phyloP scores from a whole-genome alignment of 30 jellyfish, hydroid and myxozoan genomes.

The Euphysa ruthae region DNA sequence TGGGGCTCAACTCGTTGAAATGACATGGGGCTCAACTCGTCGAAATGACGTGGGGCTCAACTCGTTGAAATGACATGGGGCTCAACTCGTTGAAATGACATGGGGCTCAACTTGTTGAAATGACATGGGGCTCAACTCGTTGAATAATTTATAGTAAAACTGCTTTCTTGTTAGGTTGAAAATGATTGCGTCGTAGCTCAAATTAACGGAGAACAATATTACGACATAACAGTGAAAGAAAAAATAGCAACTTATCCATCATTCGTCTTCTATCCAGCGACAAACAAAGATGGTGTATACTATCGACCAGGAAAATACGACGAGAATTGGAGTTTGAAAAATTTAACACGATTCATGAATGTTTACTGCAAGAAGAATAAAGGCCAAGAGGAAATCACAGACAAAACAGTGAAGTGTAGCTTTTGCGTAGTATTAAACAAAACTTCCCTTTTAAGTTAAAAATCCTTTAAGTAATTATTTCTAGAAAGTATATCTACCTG shows the following conservation, averaged over 20 bases:
- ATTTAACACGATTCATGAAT: conserved; percentile 67
- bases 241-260: conserved; percentile 87
- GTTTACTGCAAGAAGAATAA: conserved; percentile 53
- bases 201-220: conserved; percentile 66
- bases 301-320: conserved; percentile 89
- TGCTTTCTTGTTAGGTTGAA: conserved; percentile 84
- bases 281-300: conserved; percentile 70
- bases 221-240: conserved; percentile 45
- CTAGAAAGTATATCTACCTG: too few relatives aligned
- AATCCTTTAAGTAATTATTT: too few relatives aligned
- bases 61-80: too few relatives aligned
- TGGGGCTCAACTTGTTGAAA: too few relatives aligned
- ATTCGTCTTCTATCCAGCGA: conserved; percentile 56
- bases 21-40: too few relatives aligned
- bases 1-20: too few relatives aligned
- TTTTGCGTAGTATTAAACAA: too few relatives aligned
- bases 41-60: too few relatives aligned
- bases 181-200: conserved; percentile 60
- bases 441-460: too few relatives aligned
- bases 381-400: conserved; percentile 51
- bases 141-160: too few relatives aligned
- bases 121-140: too few relatives aligned
- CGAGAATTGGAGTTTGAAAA: conserved; percentile 89
- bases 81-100: too few relatives aligned
- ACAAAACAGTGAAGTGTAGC: conserved; percentile 56